phyloP scores from a whole-genome alignment of 2,113 vertebrate genomes.

The Elephantulus edwardii region DNA sequence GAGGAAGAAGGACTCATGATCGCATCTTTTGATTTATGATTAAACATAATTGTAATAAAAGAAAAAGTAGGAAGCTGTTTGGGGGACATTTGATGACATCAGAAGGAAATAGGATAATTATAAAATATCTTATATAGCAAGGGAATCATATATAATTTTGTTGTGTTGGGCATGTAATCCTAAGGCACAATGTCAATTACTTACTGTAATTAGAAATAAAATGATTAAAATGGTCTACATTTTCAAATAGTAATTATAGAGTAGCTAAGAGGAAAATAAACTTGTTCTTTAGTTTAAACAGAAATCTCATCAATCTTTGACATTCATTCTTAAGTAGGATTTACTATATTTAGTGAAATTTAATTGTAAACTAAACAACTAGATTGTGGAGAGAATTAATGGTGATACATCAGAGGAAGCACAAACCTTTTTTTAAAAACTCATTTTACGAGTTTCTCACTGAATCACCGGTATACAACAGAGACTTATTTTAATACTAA shows the following conservation, averaged over 20 bases:
- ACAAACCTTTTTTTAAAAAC: not conserved
- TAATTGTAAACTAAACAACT: slow-evolving; percentile 36
- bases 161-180: not conserved
- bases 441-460: slow-evolving; percentile 42
- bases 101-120: slow-evolving; percentile 30
- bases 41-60: not conserved
- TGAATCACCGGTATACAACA: not conserved
- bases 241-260: slow-evolving; percentile 54
- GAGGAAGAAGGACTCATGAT: not conserved
- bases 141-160: slow-evolving; percentile 24
- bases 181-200: slow-evolving; percentile 50
- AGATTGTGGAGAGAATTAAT: slow-evolving; percentile 13
- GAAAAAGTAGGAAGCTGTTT: not conserved
- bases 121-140: slow-evolving; percentile 29
- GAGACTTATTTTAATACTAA: slow-evolving; percentile 5
- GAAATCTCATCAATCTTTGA: slow-evolving; percentile 40
- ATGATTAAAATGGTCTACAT: slow-evolving; percentile 3
- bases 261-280: slow-evolving; percentile 27
- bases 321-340: slow-evolving; percentile 13
- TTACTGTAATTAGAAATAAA: slow-evolving; percentile 37
- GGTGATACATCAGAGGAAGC: slow-evolving; percentile 14
- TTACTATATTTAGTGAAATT: slow-evolving; percentile 45
- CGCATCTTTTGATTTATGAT: not conserved
- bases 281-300: slow-evolving; percentile 1
- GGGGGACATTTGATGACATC: slow-evolving; percentile 22